Percentiles rank a stretch among this genome's conserved stretches.
These are phyloP conservation scores for Tetramorium bicarinatum DNA, from an alignment of 2,888 invertebrate genomes.

Conservation along the genomic window DNA sequence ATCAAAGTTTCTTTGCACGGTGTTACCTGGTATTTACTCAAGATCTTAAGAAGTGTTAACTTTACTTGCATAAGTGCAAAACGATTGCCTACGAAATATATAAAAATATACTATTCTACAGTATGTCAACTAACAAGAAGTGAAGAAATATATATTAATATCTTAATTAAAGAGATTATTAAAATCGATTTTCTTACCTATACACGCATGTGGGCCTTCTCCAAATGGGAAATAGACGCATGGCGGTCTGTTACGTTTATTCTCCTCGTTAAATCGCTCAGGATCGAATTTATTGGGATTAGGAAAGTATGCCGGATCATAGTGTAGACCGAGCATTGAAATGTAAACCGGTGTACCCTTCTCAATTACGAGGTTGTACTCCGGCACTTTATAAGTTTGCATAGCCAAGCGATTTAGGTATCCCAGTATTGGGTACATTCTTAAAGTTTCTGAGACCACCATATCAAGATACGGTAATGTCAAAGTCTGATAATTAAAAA, in stretches of 20 bases:
- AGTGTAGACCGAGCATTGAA: conserved; percentile 83
- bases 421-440: too few relatives aligned
- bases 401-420: too few relatives aligned
- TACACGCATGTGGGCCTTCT: conserved; percentile 83
- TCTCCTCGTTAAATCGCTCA: conserved; percentile 83
- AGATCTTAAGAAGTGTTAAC: conserved; percentile 75
- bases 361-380: too few relatives aligned
- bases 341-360: conserved; percentile 83
- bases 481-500: conserved; percentile 38
- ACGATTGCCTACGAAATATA: conserved; percentile 74
- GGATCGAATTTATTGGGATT: conserved; percentile 85
- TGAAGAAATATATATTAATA: neutral
- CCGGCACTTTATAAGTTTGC: too few relatives aligned
- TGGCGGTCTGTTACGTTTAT: conserved; percentile 77
- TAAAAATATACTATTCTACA: neutral
- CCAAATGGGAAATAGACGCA: conserved; percentile 83
- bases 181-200: conserved; percentile 75
- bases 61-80: conserved; percentile 80
- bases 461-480: too few relatives aligned
- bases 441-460: too few relatives aligned
- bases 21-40: conserved; percentile 78
- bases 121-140: neutral
- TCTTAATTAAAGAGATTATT: neutral
- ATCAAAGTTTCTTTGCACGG: conserved; percentile 74
- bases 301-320: conserved; percentile 83